phyloP scores from a whole-genome alignment of 2,888 invertebrate species.

The Lasius fuliginosus region DNA sequence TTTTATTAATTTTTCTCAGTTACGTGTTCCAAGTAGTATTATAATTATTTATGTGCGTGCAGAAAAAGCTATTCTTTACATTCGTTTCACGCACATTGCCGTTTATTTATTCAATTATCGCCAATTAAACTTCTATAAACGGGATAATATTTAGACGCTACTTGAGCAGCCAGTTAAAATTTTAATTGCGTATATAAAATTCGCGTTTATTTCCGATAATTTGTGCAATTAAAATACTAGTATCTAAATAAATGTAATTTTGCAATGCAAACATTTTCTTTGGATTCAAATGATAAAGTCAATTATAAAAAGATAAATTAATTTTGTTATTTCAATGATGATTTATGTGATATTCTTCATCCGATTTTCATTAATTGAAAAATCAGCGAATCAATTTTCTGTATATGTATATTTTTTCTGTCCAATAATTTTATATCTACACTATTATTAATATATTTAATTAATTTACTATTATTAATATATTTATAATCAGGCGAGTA shows the following conservation, averaged over 20 bases:
- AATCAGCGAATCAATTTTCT: too few species aligned
- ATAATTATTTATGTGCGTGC: not conserved
- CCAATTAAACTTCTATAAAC: not conserved
- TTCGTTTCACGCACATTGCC: not conserved
- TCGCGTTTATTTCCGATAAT: not conserved
- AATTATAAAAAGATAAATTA: not conserved
- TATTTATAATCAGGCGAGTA: too few species aligned
- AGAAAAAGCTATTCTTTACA: not conserved
- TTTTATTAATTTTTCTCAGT: not conserved
- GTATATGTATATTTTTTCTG: too few species aligned
- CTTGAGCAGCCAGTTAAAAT: not conserved
- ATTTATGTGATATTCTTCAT: not conserved
- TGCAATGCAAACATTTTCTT: not conserved
- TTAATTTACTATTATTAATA: too few species aligned
- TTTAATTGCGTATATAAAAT: not conserved
- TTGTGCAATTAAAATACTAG: not conserved
- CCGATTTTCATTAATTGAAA: not conserved
- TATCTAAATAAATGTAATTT: not conserved
- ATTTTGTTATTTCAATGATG: not conserved
- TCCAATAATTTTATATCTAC: too few species aligned
- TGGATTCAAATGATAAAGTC: not conserved
- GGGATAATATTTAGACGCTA: not conserved
- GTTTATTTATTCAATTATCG: not conserved
- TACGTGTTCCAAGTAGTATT: not conserved
- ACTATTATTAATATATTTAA: too few species aligned